Conservation (phyloP, 2,113 vertebrate species). For the Barnardius zonarius region DNA sequence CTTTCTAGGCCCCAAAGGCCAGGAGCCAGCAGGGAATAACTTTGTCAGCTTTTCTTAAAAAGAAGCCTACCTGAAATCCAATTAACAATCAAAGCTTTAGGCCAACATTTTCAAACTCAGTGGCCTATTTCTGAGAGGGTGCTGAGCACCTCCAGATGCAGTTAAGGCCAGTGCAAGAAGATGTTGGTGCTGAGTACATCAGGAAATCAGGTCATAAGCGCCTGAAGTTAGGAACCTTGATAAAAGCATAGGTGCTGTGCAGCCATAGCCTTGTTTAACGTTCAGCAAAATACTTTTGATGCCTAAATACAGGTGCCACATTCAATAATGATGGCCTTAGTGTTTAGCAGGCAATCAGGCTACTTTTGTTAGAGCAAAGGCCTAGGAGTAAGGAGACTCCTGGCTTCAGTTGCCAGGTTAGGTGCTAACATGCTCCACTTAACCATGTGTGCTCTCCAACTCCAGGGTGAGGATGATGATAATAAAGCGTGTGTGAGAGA, state of each 20-base stretch:
- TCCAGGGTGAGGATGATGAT: not conserved
- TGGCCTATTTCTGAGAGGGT: conserved; percentile 55
- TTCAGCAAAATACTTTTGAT: not conserved
- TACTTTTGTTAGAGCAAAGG: conserved; percentile 17
- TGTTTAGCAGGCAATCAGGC: not conserved
- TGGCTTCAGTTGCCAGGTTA: not conserved
- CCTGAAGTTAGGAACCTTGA: conserved; percentile 20
- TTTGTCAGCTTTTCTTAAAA: conserved; percentile 50
- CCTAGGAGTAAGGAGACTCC: not conserved
- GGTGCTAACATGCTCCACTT: not conserved
- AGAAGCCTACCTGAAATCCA: conserved; percentile 65
- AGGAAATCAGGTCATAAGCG: conserved; percentile 27
- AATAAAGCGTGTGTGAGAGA: not conserved
- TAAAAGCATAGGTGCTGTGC: conserved; percentile 9
- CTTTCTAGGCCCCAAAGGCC: conserved; percentile 56
- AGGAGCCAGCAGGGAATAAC: conserved; percentile 58
- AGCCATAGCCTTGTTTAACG: not conserved
- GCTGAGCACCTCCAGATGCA: conserved; percentile 27
- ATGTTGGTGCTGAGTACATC: not conserved
- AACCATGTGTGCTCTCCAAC: not conserved
- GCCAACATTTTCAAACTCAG: conserved; percentile 56
- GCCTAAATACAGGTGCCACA: not conserved
- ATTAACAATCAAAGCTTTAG: conserved; percentile 63
- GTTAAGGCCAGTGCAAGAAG: conserved; percentile 3
- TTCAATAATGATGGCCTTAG: not conserved